Evolutionary conservation across 1,140 invertebrate species (phyloP).

Genomic region (Trissolcus basalis): DNA sequence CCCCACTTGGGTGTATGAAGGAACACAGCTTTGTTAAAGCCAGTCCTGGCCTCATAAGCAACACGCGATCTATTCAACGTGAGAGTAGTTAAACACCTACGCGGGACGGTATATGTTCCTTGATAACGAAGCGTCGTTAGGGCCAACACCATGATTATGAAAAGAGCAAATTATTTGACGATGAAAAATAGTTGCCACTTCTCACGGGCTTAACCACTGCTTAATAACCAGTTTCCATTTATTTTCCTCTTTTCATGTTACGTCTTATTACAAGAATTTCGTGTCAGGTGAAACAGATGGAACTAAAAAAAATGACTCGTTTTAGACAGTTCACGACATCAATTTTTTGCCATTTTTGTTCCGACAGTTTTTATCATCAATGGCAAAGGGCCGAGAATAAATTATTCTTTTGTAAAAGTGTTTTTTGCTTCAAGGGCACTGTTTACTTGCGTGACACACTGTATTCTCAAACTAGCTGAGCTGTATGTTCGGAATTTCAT

Average conservation of each 20-base stretch:
- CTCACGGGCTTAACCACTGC: slow-evolving; percentile 20
- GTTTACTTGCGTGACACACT: too few species aligned
- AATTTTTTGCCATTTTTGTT: too few species aligned
- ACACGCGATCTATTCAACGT: slow-evolving; percentile 55
- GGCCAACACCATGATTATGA: slow-evolving; percentile 36
- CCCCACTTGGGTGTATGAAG: slow-evolving; percentile 13
- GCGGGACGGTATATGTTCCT: slow-evolving; percentile 23
- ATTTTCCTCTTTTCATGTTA: slow-evolving; percentile 27
- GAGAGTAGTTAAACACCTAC: slow-evolving; percentile 45
- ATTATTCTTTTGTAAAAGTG: too few species aligned
- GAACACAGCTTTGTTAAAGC: slow-evolving; percentile 35
- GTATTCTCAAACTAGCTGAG: too few species aligned
- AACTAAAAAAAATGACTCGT: too few species aligned
- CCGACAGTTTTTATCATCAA: too few species aligned
- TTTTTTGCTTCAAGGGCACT: too few species aligned
- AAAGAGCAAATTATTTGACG: slow-evolving; percentile 49
- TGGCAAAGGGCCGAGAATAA: too few species aligned
- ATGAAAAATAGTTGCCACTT: slow-evolving; percentile 43
- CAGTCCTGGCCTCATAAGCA: slow-evolving; percentile 11
- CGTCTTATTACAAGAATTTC: slow-evolving; percentile 34
- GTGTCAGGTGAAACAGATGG: slow-evolving; percentile 23
- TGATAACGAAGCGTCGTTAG: slow-evolving; percentile 40
- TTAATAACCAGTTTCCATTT: slow-evolving; percentile 21
- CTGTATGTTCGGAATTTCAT: too few species aligned
- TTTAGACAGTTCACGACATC: too few species aligned